Evolutionary conservation across 1,140 invertebrate genomes (phyloP).

Genomic region (Panulirus ornatus): DNA sequence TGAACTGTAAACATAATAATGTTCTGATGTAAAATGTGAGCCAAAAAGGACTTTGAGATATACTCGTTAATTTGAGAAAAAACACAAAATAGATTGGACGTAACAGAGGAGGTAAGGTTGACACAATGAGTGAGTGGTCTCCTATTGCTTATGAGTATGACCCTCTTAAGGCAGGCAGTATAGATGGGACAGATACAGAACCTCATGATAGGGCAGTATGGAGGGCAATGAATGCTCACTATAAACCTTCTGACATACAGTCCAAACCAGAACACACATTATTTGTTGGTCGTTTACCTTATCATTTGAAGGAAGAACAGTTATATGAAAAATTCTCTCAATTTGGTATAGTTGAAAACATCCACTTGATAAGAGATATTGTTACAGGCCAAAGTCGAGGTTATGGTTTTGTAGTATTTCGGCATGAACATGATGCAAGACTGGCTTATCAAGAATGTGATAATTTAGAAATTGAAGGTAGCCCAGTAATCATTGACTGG

Average conservation of each 20-base stretch:
- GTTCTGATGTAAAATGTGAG: background rate
- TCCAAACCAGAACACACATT: conserved; percentile 85
- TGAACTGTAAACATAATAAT: background rate
- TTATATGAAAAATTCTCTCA: conserved; percentile 81
- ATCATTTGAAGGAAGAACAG: conserved; percentile 82
- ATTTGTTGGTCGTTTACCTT: conserved; percentile 88
- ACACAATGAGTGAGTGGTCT: conserved; percentile 39
- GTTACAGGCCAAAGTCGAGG: conserved; percentile 90
- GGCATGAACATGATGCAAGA: conserved; percentile 82
- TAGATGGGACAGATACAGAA: conserved; percentile 85
- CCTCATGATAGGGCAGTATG: conserved; percentile 90
- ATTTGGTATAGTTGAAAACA: conserved; percentile 84
- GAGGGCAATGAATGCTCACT: conserved; percentile 85
- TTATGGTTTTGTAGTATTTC: conserved; percentile 93
- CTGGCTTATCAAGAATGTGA: conserved; percentile 82
- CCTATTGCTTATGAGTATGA: conserved; percentile 42
- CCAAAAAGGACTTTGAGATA: background rate
- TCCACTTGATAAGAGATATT: conserved; percentile 86
- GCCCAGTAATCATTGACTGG: conserved; percentile 81
- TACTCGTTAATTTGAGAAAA: background rate
- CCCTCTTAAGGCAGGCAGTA: conserved; percentile 51
- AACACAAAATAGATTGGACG: background rate
- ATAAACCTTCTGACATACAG: conserved; percentile 83
- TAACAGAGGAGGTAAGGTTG: background rate
- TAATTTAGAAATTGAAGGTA: conserved; percentile 85